A percentile compares a stretch with the other conserved stretches of the same genome.
These are phyloP conservation scores for Bombus fervidus DNA, from an alignment of 1,140 invertebrate species.

Conservation along the genomic window DNA sequence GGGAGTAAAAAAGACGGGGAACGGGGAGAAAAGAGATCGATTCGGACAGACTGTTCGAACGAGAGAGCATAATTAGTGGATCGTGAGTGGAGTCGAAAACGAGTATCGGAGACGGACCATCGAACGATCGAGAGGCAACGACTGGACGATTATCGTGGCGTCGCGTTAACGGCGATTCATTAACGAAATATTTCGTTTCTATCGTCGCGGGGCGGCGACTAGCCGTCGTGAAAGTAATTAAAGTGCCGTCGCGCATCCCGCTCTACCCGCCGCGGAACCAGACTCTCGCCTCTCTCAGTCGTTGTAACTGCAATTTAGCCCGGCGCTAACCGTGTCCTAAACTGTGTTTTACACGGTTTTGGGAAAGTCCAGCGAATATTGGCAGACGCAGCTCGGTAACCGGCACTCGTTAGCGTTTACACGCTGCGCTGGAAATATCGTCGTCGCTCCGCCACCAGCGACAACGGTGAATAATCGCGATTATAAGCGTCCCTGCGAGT, in stretches of 20 bases:
- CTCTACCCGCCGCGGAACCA: not conserved
- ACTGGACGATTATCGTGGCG: not conserved
- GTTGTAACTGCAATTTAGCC: constrained; percentile 31
- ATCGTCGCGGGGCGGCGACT: not conserved
- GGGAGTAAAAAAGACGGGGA: not conserved
- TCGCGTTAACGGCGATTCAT: constrained; percentile 15
- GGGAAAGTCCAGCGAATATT: constrained; percentile 22
- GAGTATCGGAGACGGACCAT: too few relatives aligned
- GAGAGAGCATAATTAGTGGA: not conserved
- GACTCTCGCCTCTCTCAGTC: constrained; percentile 6
- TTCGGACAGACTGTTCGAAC: not conserved
- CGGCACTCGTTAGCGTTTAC: constrained; percentile 11
- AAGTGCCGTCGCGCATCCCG: constrained; percentile 20
- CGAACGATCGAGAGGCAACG: not conserved
- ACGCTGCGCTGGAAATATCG: constrained; percentile 4
- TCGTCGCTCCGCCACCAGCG: too few relatives aligned
- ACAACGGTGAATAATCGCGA: constrained; percentile 55
- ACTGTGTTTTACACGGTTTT: constrained; percentile 23
- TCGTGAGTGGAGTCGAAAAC: not conserved
- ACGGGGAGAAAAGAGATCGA: too few relatives aligned
- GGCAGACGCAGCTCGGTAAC: not conserved
- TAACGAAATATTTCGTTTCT: constrained; percentile 16
- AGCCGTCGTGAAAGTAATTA: constrained; percentile 37
- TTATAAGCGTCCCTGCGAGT: constrained; percentile 52
- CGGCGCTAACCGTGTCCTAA: constrained; percentile 12